Conservation (phyloP, 1,140 invertebrate genomes). For the Trichomalopsis sarcophagae region DNA sequence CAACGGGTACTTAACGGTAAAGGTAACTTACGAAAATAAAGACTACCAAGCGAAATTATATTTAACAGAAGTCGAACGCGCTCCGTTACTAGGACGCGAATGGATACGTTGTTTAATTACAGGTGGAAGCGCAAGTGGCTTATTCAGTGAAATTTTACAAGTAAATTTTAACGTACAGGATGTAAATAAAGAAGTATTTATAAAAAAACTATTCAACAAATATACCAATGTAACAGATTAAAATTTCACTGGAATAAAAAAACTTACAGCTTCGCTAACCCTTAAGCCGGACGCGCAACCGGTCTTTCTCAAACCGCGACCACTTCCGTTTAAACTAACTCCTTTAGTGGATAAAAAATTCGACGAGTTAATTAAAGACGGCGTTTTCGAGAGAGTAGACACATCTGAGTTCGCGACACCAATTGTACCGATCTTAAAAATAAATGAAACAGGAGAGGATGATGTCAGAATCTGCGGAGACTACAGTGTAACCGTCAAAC, state of each 20-base stretch:
- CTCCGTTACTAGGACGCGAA: background rate
- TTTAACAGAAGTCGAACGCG: background rate
- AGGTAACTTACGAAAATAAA: background rate
- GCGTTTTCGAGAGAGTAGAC: background rate
- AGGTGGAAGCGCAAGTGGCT: background rate
- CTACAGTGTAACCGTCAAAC: too few species aligned
- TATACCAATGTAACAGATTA: background rate
- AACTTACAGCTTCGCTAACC: background rate
- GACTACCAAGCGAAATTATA: slow-evolving; percentile 25
- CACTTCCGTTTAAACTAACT: slow-evolving; percentile 10
- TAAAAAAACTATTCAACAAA: background rate
- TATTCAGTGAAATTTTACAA: background rate
- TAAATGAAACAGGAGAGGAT: background rate
- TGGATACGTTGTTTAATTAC: background rate
- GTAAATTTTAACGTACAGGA: background rate
- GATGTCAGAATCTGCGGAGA: too few species aligned
- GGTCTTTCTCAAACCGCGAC: background rate
- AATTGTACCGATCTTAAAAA: slow-evolving; percentile 32
- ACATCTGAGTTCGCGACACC: slow-evolving; percentile 9
- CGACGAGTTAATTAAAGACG: background rate
- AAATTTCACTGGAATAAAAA: background rate
- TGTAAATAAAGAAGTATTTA: background rate
- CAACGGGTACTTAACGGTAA: background rate
- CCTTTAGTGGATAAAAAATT: slow-evolving; percentile 8
- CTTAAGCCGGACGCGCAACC: slow-evolving; percentile 8